Evolutionary conservation across 2,888 invertebrate genomes (phyloP).

Genomic region (Chelonus formosanus): DNA sequence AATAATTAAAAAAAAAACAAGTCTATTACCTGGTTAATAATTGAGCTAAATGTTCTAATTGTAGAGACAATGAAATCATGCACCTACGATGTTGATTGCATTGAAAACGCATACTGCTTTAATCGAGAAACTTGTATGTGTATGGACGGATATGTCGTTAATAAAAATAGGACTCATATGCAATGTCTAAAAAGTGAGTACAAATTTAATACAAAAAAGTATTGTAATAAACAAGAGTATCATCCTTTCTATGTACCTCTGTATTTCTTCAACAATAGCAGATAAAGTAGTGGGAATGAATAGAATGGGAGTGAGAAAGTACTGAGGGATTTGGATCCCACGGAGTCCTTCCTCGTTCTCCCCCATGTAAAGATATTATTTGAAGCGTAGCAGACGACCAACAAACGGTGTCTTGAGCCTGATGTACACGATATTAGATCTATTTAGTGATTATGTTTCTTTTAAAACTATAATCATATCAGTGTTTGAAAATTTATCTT

Average conservation of each 20-base stretch:
- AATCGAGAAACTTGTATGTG: slow-evolving; percentile 61
- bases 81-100: slow-evolving; percentile 51
- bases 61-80: slow-evolving; percentile 51
- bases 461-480: too few species aligned
- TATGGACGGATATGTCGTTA: slow-evolving; percentile 59
- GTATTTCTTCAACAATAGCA: neutral
- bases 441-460: too few species aligned
- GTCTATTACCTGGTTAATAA: too few species aligned
- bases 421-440: slow-evolving; percentile 1
- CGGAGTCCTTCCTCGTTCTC: slow-evolving; percentile 32
- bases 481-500: too few species aligned
- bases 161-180: slow-evolving; percentile 59
- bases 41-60: slow-evolving; percentile 30
- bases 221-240: neutral
- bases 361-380: neutral
- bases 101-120: slow-evolving; percentile 54
- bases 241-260: neutral
- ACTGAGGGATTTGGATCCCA: slow-evolving; percentile 34
- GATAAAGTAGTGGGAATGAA: too few species aligned
- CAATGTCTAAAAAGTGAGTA: slow-evolving; percentile 62
- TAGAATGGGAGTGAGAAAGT: neutral
- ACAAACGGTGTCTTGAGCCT: too few species aligned
- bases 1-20: neutral
- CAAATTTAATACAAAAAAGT: neutral
- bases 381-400: slow-evolving; percentile 3